A percentile compares a stretch with the other conserved stretches of the same genome.
These are phyloP conservation scores for Netelia fuscicornis DNA, from an alignment of 2,888 invertebrate species.

Conservation along the genomic window DNA sequence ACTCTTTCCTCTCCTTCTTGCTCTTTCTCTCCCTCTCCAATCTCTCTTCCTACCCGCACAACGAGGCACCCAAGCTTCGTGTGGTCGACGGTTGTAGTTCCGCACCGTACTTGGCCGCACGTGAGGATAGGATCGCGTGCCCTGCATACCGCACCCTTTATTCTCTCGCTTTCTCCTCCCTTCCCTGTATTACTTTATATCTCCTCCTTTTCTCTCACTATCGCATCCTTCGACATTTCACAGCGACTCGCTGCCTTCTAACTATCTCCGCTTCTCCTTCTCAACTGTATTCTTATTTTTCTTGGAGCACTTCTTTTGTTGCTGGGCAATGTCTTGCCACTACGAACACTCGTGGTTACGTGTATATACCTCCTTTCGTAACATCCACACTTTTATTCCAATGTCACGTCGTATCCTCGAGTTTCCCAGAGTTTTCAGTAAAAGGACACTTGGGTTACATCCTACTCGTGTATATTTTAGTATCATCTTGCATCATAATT, in stretches of 20 bases:
- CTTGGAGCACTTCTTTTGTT: background rate
- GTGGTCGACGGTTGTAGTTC: slow-evolving; percentile 67
- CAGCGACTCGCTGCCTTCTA: background rate
- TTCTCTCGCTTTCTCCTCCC: slow-evolving; percentile 70
- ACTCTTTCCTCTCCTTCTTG: slow-evolving; percentile 69
- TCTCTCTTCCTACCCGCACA: slow-evolving; percentile 29
- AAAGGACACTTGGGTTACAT: background rate
- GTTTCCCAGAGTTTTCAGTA: too few relatives aligned
- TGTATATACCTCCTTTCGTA: background rate
- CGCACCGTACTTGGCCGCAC: slow-evolving; percentile 80
- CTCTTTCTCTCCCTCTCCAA: background rate
- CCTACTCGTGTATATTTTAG: background rate
- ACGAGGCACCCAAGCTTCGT: slow-evolving; percentile 39
- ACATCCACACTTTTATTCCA: background rate
- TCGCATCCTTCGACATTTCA: background rate
- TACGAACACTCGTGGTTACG: background rate
- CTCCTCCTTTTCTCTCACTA: background rate
- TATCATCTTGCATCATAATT: background rate
- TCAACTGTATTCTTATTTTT: background rate
- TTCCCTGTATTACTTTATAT: slow-evolving; percentile 35
- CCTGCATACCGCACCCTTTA: slow-evolving; percentile 76
- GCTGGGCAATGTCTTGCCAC: background rate
- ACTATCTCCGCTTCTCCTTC: background rate
- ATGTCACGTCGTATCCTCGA: background rate
- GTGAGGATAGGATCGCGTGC: slow-evolving; percentile 81